Evolutionary conservation across 2,888 invertebrate species (phyloP), one percentile per base, ranked within the genome.

Genomic region (Lutraria lutraria): DNA sequence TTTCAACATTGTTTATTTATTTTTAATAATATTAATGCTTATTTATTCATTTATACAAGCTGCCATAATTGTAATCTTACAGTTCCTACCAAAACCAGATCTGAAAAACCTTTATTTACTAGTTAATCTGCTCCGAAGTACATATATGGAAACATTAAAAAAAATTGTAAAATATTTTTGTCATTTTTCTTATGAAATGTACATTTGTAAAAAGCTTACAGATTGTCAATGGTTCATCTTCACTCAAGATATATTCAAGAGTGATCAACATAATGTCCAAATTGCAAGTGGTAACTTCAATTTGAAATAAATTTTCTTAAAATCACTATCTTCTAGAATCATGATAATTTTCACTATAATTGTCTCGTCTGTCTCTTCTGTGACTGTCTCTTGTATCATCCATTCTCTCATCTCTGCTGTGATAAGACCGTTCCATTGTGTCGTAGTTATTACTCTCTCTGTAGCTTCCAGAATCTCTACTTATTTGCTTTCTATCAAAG

Each of bases 401-500:
- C 81, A 68, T 85, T 15, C 89, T 83, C 54, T 68, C 84, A 25
- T 88, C 53, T 81, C 83, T 90, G 16, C 86, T 89, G 98, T 98
- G 21, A 53, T 79, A 68, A 0, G 98, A 81, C 94, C 94, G 72
- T 87, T 92, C 79, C n/a, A 53, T 79, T 53, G 83, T 79, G 63
- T 54, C 29, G 19, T 56, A 31, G 29, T 87, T 34, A 15, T 54
- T 43, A 29, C n/a, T 80, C 25, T n/a, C 31, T 83, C 81, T n/a
- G 25, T 56, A 52, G 29, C 34, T 15, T 13, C 68, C 79, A 25
- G n/a, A 29, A 34, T 84, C 84, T 54, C 56, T 52, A 16, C 84
- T 76, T 63, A 43, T 54, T 34, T 25, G 63, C n/a, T 68, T 68
- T 68, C 63, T 68, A 1, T 68, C 63, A 25, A 68, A 68, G 63